Evolutionary conservation across 2,888 invertebrate species (phyloP).

Genomic region (Prosopocoilus inquinatus): DNA sequence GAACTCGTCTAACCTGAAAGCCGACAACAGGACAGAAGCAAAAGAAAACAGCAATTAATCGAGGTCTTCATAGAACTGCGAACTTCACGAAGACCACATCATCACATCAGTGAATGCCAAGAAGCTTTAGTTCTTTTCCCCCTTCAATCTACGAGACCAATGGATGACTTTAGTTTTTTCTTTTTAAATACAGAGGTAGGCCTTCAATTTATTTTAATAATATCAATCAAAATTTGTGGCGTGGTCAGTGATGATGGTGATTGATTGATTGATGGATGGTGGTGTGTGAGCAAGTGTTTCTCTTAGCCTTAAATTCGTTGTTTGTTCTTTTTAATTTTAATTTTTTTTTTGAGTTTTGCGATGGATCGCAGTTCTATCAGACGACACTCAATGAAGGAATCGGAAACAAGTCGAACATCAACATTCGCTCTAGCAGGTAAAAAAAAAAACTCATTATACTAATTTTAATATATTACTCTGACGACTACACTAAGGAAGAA

Average conservation of each 20-base stretch:
- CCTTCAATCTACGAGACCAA: neutral
- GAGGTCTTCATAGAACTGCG: constrained; percentile 10
- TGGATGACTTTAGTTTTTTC: neutral
- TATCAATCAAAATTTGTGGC: too few species aligned
- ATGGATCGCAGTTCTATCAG: too few species aligned
- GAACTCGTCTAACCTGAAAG: constrained; percentile 20
- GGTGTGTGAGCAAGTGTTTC: too few species aligned
- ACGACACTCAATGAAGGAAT: neutral
- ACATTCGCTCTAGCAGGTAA: constrained; percentile 43
- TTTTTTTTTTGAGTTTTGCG: neutral
- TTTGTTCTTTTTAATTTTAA: constrained; percentile 4
- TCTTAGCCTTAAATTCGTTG: too few species aligned
- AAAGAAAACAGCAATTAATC: constrained; percentile 24
- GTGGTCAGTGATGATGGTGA: too few species aligned
- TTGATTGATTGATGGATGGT: too few species aligned
- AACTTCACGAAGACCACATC: too few species aligned
- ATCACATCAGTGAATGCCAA: too few species aligned
- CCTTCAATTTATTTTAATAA: too few species aligned
- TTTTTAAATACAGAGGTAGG: neutral
- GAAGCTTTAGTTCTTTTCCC: too few species aligned
- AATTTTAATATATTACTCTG: constrained; percentile 46
- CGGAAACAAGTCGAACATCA: constrained; percentile 31
- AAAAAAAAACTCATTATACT: constrained; percentile 24
- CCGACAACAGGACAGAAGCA: constrained; percentile 33
- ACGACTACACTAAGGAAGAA: constrained; percentile 39